phyloP scores from a whole-genome alignment of 2,797 vertebrate genomes.

The Ataeniobius toweri region DNA sequence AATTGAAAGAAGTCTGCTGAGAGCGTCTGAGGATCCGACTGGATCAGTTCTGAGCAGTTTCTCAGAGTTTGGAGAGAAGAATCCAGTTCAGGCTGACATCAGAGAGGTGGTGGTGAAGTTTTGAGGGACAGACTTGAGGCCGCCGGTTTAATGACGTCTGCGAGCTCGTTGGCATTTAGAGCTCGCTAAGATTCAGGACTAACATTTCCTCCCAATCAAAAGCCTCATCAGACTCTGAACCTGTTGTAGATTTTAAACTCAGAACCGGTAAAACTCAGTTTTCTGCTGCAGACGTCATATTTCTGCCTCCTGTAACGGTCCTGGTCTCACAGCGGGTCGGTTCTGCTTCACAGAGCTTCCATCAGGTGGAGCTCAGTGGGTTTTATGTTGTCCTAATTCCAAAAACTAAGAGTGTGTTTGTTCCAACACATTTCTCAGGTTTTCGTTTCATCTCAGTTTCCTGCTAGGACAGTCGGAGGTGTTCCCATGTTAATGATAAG shows the following conservation, averaged over 20 bases:
- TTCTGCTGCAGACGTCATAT: too few relatives aligned
- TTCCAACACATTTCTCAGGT: too few relatives aligned
- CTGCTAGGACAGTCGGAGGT: too few relatives aligned
- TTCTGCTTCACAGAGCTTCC: background rate
- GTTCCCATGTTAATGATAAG: too few relatives aligned
- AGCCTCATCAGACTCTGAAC: background rate
- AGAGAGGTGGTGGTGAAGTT: background rate
- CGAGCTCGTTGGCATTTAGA: background rate
- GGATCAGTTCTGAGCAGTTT: too few relatives aligned
- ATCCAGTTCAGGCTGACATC: background rate
- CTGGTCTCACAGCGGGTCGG: background rate
- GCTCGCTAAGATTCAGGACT: background rate
- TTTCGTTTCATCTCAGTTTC: too few relatives aligned
- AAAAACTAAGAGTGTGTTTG: background rate
- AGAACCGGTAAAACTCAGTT: too few relatives aligned
- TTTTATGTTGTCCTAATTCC: background rate
- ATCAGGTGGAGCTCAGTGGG: background rate
- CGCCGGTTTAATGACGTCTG: constrained; percentile 4
- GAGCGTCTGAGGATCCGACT: too few relatives aligned
- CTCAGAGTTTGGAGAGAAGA: too few relatives aligned
- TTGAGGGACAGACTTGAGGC: background rate
- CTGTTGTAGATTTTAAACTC: background rate
- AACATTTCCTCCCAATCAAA: background rate
- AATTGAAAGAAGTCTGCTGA: too few relatives aligned
- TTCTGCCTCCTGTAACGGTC: background rate